A percentile compares a stretch with the other conserved stretches of the same genome.
Evolutionary conservation across 2,888 invertebrate species (phyloP).

Genomic region (Bellardia pandia): DNA sequence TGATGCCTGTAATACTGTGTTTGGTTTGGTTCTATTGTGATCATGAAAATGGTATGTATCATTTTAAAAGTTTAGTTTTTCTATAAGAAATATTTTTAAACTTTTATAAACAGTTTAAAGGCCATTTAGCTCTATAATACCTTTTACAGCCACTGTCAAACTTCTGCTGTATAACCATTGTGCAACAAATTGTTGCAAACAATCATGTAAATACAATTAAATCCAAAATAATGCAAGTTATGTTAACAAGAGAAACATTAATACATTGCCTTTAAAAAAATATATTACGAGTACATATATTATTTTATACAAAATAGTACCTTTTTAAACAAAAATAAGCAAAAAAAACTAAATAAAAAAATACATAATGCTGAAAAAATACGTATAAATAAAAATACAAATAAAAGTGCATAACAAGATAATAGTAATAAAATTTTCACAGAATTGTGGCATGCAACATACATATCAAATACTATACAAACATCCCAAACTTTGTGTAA

Average conservation of each 20-base stretch:
- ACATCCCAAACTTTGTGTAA: background rate
- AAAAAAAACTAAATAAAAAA: too few relatives aligned
- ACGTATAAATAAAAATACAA: background rate
- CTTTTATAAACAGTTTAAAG: too few relatives aligned
- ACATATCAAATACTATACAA: background rate
- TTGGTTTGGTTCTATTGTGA: too few relatives aligned
- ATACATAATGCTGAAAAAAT: too few relatives aligned
- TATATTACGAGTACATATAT: too few relatives aligned
- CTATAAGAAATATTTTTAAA: too few relatives aligned
- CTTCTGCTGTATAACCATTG: slow-evolving; percentile 14
- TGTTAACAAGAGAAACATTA: slow-evolving; percentile 14
- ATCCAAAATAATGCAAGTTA: slow-evolving; percentile 38
- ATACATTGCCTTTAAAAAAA: background rate
- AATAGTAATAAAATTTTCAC: background rate
- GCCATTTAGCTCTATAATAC: too few relatives aligned
- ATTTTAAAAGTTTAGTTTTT: too few relatives aligned
- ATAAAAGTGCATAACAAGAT: slow-evolving; percentile 8
- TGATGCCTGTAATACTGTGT: too few relatives aligned
- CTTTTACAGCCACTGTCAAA: background rate
- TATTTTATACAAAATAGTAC: too few relatives aligned
- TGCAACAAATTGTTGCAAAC: slow-evolving; percentile 57
- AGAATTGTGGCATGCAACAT: background rate
- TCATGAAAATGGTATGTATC: too few relatives aligned
- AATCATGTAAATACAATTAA: slow-evolving; percentile 54
- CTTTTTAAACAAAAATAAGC: too few relatives aligned